Percentiles rank a stretch among this genome's conserved stretches.
Evolutionary conservation across 2,113 vertebrate species (phyloP).

Genomic region (Casuarius casuarius): DNA sequence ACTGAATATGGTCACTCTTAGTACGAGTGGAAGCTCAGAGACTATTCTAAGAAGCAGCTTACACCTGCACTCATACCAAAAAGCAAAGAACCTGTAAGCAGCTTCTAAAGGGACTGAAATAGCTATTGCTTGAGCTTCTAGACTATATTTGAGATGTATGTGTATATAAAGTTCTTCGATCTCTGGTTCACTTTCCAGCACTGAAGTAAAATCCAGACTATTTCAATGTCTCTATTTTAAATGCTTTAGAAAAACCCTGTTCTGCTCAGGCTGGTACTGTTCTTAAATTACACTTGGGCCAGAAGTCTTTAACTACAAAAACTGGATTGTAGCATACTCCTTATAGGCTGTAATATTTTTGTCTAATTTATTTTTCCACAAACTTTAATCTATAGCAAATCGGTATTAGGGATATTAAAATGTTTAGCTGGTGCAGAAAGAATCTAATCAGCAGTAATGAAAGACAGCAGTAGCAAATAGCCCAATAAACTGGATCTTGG

Average conservation of each 20-base stretch:
- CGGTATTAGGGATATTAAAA: not conserved
- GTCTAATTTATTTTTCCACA: slow-evolving; percentile 38
- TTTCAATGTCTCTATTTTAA: slow-evolving; percentile 6
- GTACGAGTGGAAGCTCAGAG: not conserved
- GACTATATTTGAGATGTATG: not conserved
- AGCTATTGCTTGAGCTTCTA: slow-evolving; percentile 20
- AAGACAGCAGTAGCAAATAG: slow-evolving; percentile 6
- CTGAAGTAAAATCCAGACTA: not conserved
- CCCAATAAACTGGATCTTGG: not conserved
- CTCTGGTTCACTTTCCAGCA: not conserved
- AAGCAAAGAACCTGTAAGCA: not conserved
- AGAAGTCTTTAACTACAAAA: slow-evolving; percentile 25
- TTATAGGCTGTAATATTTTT: slow-evolving; percentile 16
- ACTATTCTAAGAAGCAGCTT: not conserved
- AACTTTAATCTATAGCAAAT: not conserved
- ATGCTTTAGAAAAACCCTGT: not conserved
- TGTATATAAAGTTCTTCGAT: not conserved
- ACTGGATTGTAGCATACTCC: not conserved
- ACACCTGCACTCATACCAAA: not conserved
- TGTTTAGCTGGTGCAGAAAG: not conserved
- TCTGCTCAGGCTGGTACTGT: slow-evolving; percentile 15
- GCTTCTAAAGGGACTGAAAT: not conserved
- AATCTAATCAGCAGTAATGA: not conserved
- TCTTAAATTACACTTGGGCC: not conserved
- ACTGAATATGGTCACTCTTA: not conserved